Percentiles rank a stretch among this genome's conserved stretches.
Evolutionary conservation across 30 jellyfish, hydroid and myxozoan genomes (phyloP).

Genomic region (Turritopsis rubra): DNA sequence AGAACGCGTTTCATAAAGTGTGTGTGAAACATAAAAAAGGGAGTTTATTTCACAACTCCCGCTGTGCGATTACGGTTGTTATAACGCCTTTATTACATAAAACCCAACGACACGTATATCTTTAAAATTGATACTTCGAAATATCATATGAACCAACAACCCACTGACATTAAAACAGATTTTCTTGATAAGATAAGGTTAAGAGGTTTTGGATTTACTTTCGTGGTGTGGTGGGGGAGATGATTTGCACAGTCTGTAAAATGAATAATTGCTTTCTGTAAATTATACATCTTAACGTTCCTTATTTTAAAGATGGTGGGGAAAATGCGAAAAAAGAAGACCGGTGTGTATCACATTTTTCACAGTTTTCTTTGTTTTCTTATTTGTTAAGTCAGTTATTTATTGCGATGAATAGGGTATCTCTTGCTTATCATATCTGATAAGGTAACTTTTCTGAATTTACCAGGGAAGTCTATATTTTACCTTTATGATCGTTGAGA

Average conservation of each 20-base stretch:
- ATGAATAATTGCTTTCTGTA: neutral
- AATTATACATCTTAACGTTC: neutral
- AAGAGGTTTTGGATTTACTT: neutral
- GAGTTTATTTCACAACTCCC: no score
- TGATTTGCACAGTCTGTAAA: neutral
- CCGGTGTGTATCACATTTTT: neutral
- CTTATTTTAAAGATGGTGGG: neutral
- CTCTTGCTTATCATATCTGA: no score
- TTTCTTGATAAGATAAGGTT: neutral
- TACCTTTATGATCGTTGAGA: neutral
- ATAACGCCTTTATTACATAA: neutral
- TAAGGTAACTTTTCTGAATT: neutral
- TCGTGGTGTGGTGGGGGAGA: no score
- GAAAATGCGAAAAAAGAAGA: neutral
- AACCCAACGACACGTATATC: neutral
- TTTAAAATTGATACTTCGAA: neutral
- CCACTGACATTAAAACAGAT: neutral
- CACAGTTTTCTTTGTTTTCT: neutral
- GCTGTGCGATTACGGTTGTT: neutral
- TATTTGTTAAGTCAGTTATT: neutral
- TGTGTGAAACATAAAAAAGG: no score
- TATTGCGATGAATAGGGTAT: neutral
- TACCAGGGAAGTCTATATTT: no score
- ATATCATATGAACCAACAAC: neutral
- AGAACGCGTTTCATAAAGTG: no score